Percentiles rank a stretch among this genome's conserved stretches.
These are phyloP conservation scores for Zaprionus inermis DNA, from an alignment of 1,140 invertebrate genomes.

Conservation along the genomic window DNA sequence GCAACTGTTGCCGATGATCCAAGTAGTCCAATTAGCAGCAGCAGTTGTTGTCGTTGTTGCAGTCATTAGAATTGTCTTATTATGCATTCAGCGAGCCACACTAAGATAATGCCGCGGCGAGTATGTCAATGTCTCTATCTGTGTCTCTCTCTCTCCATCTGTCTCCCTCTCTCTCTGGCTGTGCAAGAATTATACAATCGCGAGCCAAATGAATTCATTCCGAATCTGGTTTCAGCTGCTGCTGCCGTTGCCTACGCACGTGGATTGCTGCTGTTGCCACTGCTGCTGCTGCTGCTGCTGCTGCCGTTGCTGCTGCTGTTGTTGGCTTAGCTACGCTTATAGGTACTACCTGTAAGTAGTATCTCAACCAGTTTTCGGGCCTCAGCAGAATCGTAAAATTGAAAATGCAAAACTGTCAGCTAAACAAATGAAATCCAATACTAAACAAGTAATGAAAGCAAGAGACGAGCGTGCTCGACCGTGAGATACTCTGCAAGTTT, in stretches of 20 bases:
- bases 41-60: constrained; percentile 8
- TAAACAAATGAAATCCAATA: constrained; percentile 44
- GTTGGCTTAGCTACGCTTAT: constrained; percentile 26
- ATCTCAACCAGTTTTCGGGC: constrained; percentile 52
- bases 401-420: constrained; percentile 50
- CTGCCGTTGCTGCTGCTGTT: constrained; percentile 11
- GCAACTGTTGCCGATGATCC: constrained; percentile 14
- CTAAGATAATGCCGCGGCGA: constrained; percentile 26
- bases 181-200: constrained; percentile 66
- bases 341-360: constrained; percentile 29
- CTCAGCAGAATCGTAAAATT: constrained; percentile 38
- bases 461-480: too few species aligned
- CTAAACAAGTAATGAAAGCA: constrained; percentile 3
- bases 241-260: constrained; percentile 56
- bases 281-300: constrained; percentile 32
- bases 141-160: too few species aligned
- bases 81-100: constrained; percentile 50
- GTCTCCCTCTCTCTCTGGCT: neutral
- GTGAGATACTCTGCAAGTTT: too few species aligned
- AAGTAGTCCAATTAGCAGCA: constrained; percentile 60
- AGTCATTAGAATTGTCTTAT: constrained; percentile 56
- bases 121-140: constrained; percentile 51
- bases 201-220: constrained; percentile 33
- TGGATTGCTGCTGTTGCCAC: constrained; percentile 28
- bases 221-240: constrained; percentile 29